These are phyloP conservation scores for Gibbula magus DNA, from an alignment of 2,888 invertebrate species.

Conservation along the genomic window DNA sequence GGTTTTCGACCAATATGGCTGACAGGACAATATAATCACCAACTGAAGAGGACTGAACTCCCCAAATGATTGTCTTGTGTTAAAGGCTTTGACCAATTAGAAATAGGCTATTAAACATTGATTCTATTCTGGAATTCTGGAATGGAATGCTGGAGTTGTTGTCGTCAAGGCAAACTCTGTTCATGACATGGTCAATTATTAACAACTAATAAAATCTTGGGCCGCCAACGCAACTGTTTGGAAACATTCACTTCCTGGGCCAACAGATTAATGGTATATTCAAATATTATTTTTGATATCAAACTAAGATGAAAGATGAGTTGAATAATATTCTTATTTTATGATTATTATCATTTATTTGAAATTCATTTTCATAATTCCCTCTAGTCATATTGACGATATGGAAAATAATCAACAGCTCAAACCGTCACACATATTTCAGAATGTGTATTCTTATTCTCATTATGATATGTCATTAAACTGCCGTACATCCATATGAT, in stretches of 20 bases:
- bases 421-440: too few relatives aligned
- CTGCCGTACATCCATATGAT: too few relatives aligned
- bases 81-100: not conserved
- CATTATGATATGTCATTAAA: too few relatives aligned
- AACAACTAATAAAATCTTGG: not conserved
- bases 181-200: constrained; percentile 11
- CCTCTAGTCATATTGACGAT: too few relatives aligned
- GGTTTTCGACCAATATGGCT: not conserved
- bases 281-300: constrained; percentile 4
- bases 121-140: too few relatives aligned
- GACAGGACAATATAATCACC: not conserved
- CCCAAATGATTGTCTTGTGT: not conserved
- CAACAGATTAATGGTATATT: not conserved
- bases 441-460: too few relatives aligned
- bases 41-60: not conserved
- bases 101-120: too few relatives aligned
- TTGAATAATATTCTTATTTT: too few relatives aligned
- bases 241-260: not conserved
- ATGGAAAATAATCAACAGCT: too few relatives aligned
- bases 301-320: too few relatives aligned
- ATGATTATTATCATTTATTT: too few relatives aligned
- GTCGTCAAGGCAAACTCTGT: not conserved
- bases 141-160: not conserved
- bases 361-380: too few relatives aligned
- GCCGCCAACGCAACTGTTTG: not conserved